phyloP scores from a whole-genome alignment of 2,797 vertebrate species.

The Parotocinclus haroldoi region DNA sequence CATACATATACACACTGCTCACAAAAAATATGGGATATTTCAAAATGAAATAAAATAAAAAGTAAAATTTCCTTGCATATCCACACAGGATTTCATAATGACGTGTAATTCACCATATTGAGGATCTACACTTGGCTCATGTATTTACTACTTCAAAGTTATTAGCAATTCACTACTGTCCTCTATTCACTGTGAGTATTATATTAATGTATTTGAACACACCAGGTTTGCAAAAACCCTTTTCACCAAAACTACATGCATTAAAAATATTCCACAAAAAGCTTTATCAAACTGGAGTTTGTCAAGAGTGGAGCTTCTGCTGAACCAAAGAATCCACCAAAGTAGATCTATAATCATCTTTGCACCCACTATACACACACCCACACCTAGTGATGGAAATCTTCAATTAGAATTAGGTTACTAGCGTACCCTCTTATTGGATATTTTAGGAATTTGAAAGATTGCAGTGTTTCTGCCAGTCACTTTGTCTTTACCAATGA shows the following conservation, averaged over 20 bases:
- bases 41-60: too few species aligned
- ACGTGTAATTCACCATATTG: conserved; percentile 11
- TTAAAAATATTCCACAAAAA: conserved; percentile 18
- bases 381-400: conserved; percentile 22
- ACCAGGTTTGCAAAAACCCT: too few species aligned
- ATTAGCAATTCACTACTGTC: conserved; percentile 1
- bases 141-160: conserved; percentile 27
- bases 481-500: too few species aligned
- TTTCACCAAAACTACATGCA: neutral
- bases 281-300: conserved; percentile 18
- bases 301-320: conserved; percentile 34
- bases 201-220: neutral
- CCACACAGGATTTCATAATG: conserved; percentile 33
- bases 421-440: too few species aligned
- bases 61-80: neutral
- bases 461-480: too few species aligned
- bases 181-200: conserved; percentile 4
- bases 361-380: conserved; percentile 28
- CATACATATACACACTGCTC: too few species aligned
- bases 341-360: conserved; percentile 36
- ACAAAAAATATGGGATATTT: too few species aligned
- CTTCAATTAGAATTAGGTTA: neutral
- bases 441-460: too few species aligned
- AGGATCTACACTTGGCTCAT: conserved; percentile 33
- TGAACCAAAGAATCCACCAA: conserved; percentile 30